These are phyloP conservation scores for Gambelia wislizenii DNA, from an alignment of 2,797 vertebrate species.

Conservation along the genomic window DNA sequence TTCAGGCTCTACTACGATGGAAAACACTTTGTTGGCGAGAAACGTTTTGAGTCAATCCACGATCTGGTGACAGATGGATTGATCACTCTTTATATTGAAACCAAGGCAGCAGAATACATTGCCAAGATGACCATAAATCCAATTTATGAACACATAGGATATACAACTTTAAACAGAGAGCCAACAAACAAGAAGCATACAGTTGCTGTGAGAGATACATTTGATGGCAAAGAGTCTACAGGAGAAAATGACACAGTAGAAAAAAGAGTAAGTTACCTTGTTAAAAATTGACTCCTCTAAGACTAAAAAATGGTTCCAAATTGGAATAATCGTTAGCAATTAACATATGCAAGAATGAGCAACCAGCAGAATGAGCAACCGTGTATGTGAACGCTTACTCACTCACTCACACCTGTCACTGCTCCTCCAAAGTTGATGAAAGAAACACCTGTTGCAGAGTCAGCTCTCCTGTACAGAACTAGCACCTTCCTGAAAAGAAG, in stretches of 20 bases:
- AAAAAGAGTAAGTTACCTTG: conserved; percentile 91
- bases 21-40: conserved; percentile 98
- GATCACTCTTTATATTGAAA: conserved; percentile 93
- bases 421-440: neutral
- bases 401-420: neutral
- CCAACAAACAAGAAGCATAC: conserved; percentile 90
- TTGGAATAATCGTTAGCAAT: neutral
- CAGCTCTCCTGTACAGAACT: neutral
- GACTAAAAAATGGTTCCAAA: conserved; percentile 38
- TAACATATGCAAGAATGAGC: neutral
- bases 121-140: conserved; percentile 98
- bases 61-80: conserved; percentile 93
- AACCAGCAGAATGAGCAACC: too few relatives aligned
- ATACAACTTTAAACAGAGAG: conserved; percentile 98
- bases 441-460: neutral
- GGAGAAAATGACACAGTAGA: conserved; percentile 87
- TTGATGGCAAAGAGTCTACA: conserved; percentile 84
- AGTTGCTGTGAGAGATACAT: conserved; percentile 86
- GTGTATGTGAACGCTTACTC: neutral
- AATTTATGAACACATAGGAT: conserved; percentile 98
- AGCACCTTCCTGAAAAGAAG: neutral
- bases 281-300: conserved; percentile 68
- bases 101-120: conserved; percentile 92
- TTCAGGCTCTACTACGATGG: conserved; percentile 99
- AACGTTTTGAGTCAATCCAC: conserved; percentile 92